These are phyloP conservation scores for Drosophila borborema DNA, from an alignment of 2,888 invertebrate genomes.

Conservation along the genomic window DNA sequence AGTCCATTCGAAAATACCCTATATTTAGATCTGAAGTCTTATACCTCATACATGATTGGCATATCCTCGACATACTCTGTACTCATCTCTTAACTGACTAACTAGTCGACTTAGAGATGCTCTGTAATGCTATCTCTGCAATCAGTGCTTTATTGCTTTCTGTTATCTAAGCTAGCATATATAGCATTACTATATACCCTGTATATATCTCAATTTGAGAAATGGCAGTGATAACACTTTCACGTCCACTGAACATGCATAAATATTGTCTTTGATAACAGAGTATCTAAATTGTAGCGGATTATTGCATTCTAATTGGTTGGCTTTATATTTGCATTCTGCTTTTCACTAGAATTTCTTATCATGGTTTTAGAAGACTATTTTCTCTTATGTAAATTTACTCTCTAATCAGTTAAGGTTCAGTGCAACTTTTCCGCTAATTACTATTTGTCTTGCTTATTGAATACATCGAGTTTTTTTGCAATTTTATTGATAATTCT, in stretches of 20 bases:
- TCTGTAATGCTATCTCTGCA: neutral
- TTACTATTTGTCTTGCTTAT: neutral
- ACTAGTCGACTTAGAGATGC: neutral
- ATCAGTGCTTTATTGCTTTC: neutral
- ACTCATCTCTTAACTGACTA: no score
- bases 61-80: no score
- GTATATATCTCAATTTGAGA: neutral
- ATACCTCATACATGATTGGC: no score
- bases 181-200: neutral
- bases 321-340: neutral
- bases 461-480: no score
- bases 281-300: neutral
- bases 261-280: constrained; percentile 20
- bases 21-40: neutral
- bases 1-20: neutral
- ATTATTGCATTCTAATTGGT: neutral
- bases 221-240: neutral
- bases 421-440: neutral
- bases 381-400: neutral
- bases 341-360: constrained; percentile 4
- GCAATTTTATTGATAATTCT: no score
- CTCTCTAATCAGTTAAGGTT: neutral
- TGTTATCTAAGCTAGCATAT: neutral
- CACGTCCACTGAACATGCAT: neutral
- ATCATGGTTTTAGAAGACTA: neutral